These are phyloP conservation scores for Leptothorax acervorum DNA, from an alignment of 2,888 invertebrate species.

Conservation along the genomic window DNA sequence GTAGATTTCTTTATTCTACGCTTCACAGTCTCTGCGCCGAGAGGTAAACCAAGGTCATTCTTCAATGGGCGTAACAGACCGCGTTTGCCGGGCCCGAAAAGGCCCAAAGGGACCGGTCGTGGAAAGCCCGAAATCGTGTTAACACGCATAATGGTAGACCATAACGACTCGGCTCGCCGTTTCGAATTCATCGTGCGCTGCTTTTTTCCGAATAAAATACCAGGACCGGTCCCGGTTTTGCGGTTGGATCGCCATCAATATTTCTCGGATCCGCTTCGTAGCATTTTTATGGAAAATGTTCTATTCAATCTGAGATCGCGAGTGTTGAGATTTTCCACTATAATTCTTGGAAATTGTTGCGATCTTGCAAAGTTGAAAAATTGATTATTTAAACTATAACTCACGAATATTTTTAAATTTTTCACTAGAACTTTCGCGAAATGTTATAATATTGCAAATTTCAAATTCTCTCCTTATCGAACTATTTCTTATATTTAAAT, in stretches of 20 bases:
- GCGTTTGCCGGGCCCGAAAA: slow-evolving; percentile 61
- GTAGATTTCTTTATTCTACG: slow-evolving; percentile 59
- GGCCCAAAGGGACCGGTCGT: slow-evolving; percentile 31
- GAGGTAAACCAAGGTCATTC: slow-evolving; percentile 46
- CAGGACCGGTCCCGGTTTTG: neutral
- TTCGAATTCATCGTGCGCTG: slow-evolving; percentile 17
- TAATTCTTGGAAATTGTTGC: neutral
- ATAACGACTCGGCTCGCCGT: slow-evolving; percentile 32
- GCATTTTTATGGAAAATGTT: neutral
- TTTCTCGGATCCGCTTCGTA: neutral
- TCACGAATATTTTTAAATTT: neutral
- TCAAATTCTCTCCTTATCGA: neutral
- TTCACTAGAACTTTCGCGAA: neutral
- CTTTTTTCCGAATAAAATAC: slow-evolving; percentile 28
- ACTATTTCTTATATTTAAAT: neutral
- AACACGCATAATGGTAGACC: slow-evolving; percentile 29
- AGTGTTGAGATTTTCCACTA: neutral
- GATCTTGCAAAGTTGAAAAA: neutral
- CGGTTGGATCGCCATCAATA: neutral
- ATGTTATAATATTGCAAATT: neutral
- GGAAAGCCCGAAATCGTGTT: slow-evolving; percentile 47
- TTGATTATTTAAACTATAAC: neutral
- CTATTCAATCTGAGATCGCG: slow-evolving; percentile 10
- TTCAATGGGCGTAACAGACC: slow-evolving; percentile 67
- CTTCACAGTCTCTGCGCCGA: slow-evolving; percentile 24